phyloP scores from a whole-genome alignment of 2,888 invertebrate species.

The Sinhomidia bicolor region DNA sequence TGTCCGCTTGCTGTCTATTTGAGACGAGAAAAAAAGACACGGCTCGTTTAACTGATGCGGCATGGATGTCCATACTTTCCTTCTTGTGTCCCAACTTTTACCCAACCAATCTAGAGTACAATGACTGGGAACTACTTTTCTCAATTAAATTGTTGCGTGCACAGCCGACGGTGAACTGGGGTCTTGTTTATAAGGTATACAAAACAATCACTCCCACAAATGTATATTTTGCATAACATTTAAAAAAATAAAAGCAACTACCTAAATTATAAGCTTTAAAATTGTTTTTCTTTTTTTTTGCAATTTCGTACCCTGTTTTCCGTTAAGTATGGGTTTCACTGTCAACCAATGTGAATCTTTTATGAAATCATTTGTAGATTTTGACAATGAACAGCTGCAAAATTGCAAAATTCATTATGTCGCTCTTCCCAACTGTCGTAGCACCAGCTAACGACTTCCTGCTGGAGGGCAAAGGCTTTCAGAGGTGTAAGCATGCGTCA shows the following conservation, averaged over 20 bases:
- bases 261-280: too few species aligned
- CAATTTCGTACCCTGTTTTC: not conserved
- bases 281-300: too few species aligned
- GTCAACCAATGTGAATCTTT: not conserved
- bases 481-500: conserved; percentile 77
- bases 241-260: too few species aligned
- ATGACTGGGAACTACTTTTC: conserved; percentile 77
- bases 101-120: conserved; percentile 65
- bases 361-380: conserved; percentile 66
- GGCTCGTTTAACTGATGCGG: conserved; percentile 71
- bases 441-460: conserved; percentile 78
- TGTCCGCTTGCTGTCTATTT: conserved; percentile 77
- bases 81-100: conserved; percentile 76
- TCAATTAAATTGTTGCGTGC: conserved; percentile 75
- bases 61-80: conserved; percentile 78
- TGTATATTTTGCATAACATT: too few species aligned
- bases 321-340: not conserved
- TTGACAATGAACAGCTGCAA: conserved; percentile 78
- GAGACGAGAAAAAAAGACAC: conserved; percentile 71
- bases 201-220: too few species aligned
- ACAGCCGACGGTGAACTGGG: conserved; percentile 77
- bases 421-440: conserved; percentile 76
- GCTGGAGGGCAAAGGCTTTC: conserved; percentile 79
- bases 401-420: conserved; percentile 75
- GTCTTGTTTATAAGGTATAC: conserved; percentile 78